Conservation (phyloP, 2,888 invertebrate species). For the Thera obeliscata region DNA sequence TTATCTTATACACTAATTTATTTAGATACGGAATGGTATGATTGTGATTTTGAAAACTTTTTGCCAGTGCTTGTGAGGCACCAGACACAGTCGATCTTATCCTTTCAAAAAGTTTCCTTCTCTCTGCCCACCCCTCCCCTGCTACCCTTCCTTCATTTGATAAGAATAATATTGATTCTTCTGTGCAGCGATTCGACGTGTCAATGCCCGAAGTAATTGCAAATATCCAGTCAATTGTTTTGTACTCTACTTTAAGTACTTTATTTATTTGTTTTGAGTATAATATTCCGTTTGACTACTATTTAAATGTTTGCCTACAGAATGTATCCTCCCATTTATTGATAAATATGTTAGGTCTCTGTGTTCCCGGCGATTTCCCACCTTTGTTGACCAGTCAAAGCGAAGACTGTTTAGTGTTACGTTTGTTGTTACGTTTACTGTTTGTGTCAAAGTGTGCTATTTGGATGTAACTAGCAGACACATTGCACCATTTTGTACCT, state of each 20-base stretch:
- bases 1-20: constrained; percentile 81
- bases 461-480: constrained; percentile 68
- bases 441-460: constrained; percentile 63
- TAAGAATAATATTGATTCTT: neutral
- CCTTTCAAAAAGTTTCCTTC: constrained; percentile 15
- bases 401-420: constrained; percentile 80
- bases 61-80: constrained; percentile 64
- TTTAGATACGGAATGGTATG: constrained; percentile 74
- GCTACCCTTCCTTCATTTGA: neutral
- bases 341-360: constrained; percentile 47
- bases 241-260: constrained; percentile 36
- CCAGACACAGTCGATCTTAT: constrained; percentile 52
- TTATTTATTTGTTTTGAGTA: constrained; percentile 25
- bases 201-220: constrained; percentile 53
- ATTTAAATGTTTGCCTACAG: constrained; percentile 20
- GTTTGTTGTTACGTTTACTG: constrained; percentile 76
- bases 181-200: constrained; percentile 37
- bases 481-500: constrained; percentile 66
- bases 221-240: constrained; percentile 64
- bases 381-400: constrained; percentile 79
- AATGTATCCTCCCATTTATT: constrained; percentile 37
- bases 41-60: constrained; percentile 68
- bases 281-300: constrained; percentile 5
- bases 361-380: constrained; percentile 75
- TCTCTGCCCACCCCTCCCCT: neutral